phyloP scores from a whole-genome alignment of 1,140 invertebrate genomes.

The Thaumetopoea pityocampa region DNA sequence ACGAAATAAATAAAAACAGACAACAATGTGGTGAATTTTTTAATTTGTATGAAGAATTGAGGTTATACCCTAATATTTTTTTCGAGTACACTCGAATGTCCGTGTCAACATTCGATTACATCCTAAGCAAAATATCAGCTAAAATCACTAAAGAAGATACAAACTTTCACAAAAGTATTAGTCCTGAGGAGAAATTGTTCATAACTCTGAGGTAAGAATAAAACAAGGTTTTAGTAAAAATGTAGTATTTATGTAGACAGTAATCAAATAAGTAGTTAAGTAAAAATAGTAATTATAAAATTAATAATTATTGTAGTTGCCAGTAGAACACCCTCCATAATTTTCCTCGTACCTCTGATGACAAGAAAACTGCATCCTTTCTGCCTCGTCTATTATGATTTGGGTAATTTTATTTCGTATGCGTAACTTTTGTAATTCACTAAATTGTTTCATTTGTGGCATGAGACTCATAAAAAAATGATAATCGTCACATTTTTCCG shows the following conservation, averaged over 20 bases:
- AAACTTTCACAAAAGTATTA: conserved; percentile 13
- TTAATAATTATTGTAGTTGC: too few relatives aligned
- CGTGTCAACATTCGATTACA: conserved; percentile 7
- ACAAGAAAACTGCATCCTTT: too few relatives aligned
- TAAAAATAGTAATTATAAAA: conserved; percentile 2
- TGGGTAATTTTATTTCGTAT: too few relatives aligned
- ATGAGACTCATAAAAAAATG: too few relatives aligned
- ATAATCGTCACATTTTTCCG: too few relatives aligned
- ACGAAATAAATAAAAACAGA: conserved; percentile 10
- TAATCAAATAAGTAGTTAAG: conserved; percentile 1
- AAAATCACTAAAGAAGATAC: conserved; percentile 10
- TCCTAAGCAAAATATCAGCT: conserved; percentile 6
- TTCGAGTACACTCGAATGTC: conserved; percentile 4
- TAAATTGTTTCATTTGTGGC: too few relatives aligned
- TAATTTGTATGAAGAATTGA: conserved; percentile 11
- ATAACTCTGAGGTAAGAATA: conserved; percentile 14
- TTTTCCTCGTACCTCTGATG: too few relatives aligned
- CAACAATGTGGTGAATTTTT: conserved; percentile 3
- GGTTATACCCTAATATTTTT: conserved; percentile 7
- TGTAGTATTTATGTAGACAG: neutral
- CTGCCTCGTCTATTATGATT: too few relatives aligned
- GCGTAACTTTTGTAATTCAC: too few relatives aligned
- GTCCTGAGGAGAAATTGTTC: conserved; percentile 12
- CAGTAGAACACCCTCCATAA: too few relatives aligned
- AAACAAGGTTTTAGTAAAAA: conserved; percentile 9